Evolutionary conservation across 2,888 invertebrate genomes (phyloP).

Genomic region (Pandemis cinnamomeana): DNA sequence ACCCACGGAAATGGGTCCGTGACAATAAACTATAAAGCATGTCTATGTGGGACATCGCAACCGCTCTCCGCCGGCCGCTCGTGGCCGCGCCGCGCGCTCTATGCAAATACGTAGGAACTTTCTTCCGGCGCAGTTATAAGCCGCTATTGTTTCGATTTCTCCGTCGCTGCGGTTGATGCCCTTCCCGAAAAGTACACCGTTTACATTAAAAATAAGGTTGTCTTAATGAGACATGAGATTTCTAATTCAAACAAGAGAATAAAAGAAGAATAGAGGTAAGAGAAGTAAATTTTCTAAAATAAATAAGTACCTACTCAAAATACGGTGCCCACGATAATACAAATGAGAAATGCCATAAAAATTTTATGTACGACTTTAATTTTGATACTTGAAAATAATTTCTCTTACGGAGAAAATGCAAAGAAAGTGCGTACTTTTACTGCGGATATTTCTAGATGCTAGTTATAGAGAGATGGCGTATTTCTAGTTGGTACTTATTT

Average conservation of each 20-base stretch:
- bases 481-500: background rate
- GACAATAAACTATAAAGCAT: constrained; percentile 77
- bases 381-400: constrained; percentile 29
- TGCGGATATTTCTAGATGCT: constrained; percentile 1
- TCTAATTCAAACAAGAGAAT: no score
- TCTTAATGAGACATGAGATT: background rate
- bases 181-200: constrained; percentile 52
- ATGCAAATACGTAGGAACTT: constrained; percentile 79
- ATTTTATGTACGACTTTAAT: background rate
- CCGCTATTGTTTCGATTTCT: constrained; percentile 79
- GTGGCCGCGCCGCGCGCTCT: constrained; percentile 54
- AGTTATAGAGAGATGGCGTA: background rate
- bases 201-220: background rate
- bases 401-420: constrained; percentile 34
- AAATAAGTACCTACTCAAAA: background rate
- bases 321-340: constrained; percentile 43
- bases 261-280: no score
- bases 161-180: constrained; percentile 57
- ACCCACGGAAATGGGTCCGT: constrained; percentile 80
- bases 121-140: constrained; percentile 75
- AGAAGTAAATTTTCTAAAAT: no score
- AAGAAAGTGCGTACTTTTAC: constrained; percentile 30
- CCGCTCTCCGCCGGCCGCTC: constrained; percentile 60
- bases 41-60: constrained; percentile 79
- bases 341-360: constrained; percentile 12